Evolutionary conservation across 2,113 vertebrate species (phyloP).

Genomic region (Eulacestoma nigropectus): DNA sequence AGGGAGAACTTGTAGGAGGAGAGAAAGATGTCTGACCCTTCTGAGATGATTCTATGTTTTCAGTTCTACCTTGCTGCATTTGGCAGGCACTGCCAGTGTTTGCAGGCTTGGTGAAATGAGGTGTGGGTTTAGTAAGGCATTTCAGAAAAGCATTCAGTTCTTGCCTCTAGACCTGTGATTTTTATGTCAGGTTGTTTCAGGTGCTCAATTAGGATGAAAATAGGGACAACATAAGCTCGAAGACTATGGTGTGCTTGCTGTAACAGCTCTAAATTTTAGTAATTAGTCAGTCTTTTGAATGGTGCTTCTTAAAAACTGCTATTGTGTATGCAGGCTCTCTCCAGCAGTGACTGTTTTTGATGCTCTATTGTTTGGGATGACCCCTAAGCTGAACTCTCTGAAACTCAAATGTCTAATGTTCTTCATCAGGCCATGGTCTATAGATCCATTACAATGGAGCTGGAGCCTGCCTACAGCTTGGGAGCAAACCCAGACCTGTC

Average conservation of each 20-base stretch:
- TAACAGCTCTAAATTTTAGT: constrained; percentile 62
- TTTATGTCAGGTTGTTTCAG: background rate
- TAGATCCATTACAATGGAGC: constrained; percentile 54
- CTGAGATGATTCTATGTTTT: background rate
- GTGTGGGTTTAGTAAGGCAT: background rate
- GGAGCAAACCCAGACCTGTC: constrained; percentile 42
- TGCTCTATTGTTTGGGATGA: constrained; percentile 56
- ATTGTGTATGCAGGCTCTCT: constrained; percentile 52
- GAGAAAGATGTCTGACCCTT: background rate
- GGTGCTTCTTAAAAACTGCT: constrained; percentile 46
- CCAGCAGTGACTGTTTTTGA: constrained; percentile 65
- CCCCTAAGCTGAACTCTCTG: constrained; percentile 53
- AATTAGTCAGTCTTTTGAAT: constrained; percentile 53
- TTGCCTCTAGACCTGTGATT: background rate
- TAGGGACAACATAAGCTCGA: background rate
- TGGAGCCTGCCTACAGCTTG: constrained; percentile 41
- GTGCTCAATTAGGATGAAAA: background rate
- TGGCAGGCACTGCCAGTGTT: background rate
- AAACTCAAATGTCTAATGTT: constrained; percentile 60
- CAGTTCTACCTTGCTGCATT: background rate
- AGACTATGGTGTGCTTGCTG: constrained; percentile 24
- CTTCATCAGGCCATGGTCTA: constrained; percentile 58
- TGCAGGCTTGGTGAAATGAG: background rate
- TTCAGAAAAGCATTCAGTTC: background rate
- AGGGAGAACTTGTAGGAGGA: background rate